Conservation (phyloP, 1,140 invertebrate species). For the Papilio polyxenes region DNA sequence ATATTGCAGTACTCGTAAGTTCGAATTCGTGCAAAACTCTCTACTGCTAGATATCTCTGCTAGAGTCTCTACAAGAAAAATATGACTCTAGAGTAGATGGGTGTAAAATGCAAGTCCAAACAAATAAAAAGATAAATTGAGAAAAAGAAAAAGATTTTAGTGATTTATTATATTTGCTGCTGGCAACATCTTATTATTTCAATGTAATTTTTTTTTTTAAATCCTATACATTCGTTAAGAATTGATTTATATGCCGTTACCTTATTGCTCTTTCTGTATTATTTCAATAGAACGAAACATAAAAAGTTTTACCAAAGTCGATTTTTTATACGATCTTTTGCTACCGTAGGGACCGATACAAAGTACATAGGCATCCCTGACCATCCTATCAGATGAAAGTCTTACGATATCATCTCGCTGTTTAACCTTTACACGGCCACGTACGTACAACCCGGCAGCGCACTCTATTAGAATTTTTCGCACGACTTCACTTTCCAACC, state of each 20-base stretch:
- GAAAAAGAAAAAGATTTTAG: no score
- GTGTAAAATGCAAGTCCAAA: no score
- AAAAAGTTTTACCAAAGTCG: neutral
- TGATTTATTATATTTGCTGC: no score
- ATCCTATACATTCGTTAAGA: no score
- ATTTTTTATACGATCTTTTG: neutral
- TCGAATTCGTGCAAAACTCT: neutral
- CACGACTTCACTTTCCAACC: constrained; percentile 7
- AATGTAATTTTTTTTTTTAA: no score
- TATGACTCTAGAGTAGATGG: no score
- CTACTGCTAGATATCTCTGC: neutral
- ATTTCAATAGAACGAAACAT: neutral
- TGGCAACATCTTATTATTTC: no score
- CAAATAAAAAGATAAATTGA: no score
- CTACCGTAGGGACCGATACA: neutral
- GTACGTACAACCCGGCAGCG: neutral
- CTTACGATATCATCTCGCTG: neutral
- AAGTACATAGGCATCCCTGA: neutral
- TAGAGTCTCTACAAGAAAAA: no score
- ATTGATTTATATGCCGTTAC: no score
- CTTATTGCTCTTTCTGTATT: no score
- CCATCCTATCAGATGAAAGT: constrained; percentile 16
- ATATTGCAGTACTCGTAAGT: neutral
- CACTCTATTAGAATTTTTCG: constrained; percentile 9
- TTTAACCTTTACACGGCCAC: constrained; percentile 17